These are phyloP conservation scores for Semicossyphus pulcher DNA, from an alignment of 2,113 vertebrate species.

Conservation along the genomic window DNA sequence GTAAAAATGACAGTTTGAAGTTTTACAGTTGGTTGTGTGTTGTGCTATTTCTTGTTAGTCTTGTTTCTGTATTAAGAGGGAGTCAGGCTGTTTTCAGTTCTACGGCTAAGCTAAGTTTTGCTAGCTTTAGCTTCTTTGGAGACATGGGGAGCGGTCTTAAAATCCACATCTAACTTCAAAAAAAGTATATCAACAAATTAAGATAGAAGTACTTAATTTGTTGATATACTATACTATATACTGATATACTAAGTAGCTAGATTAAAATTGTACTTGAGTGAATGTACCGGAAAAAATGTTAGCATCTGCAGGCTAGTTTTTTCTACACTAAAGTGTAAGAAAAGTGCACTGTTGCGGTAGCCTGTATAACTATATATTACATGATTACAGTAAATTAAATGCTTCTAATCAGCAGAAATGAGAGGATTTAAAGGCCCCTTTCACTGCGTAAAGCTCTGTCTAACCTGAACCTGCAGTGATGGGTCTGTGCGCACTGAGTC, in stretches of 20 bases:
- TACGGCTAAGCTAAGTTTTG: neutral
- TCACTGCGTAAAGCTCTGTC: conserved; percentile 32
- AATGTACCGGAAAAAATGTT: too few species aligned
- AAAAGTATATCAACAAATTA: too few species aligned
- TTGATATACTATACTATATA: too few species aligned
- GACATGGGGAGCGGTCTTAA: too few species aligned
- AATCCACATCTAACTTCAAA: too few species aligned
- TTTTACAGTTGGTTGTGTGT: too few species aligned
- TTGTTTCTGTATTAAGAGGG: neutral
- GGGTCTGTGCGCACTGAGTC: conserved; percentile 54
- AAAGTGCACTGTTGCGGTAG: neutral
- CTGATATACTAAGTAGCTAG: too few species aligned
- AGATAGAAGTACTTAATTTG: too few species aligned
- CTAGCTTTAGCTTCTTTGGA: too few species aligned
- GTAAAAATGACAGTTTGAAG: neutral
- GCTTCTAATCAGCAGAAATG: conserved; percentile 4
- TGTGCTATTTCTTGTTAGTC: neutral
- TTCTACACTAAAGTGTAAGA: neutral
- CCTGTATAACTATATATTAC: neutral
- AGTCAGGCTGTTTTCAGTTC: neutral
- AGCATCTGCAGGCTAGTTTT: too few species aligned
- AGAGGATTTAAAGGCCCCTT: conserved; percentile 23
- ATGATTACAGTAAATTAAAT: neutral
- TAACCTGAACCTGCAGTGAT: conserved; percentile 50
- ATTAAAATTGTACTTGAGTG: too few species aligned